phyloP scores from a whole-genome alignment of 2,888 invertebrate genomes.

The Frankliniella intonsa region DNA sequence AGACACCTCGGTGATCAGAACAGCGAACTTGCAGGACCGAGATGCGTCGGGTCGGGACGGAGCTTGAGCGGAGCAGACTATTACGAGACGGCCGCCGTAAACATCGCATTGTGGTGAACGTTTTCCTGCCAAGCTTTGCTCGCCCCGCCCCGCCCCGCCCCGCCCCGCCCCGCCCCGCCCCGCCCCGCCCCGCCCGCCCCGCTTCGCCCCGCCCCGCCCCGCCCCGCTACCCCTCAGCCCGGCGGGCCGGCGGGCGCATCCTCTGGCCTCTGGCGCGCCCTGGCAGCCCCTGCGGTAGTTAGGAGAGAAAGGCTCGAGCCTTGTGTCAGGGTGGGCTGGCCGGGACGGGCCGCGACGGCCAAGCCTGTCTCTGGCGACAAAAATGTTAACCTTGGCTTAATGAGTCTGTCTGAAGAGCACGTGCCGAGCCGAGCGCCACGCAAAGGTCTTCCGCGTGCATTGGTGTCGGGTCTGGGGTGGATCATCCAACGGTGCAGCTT shows the following conservation, averaged over 20 bases:
- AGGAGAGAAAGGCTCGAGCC: no score
- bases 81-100: background rate
- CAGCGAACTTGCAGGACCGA: no score
- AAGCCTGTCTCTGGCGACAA: background rate
- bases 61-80: background rate
- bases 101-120: conserved; percentile 16
- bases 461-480: background rate
- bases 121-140: conserved; percentile 41
- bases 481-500: background rate
- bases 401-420: background rate
- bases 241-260: conserved; percentile 37
- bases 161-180: conserved; percentile 41
- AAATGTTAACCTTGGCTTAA: background rate
- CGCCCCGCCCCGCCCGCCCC: conserved; percentile 40
- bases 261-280: conserved; percentile 45
- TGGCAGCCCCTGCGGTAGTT: background rate
- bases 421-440: conserved; percentile 28
- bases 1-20: no score
- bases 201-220: conserved; percentile 40
- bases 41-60: background rate
- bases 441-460: background rate
- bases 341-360: background rate
- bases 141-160: conserved; percentile 39
- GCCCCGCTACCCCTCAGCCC: conserved; percentile 41
- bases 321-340: no score